Evolutionary conservation across 2,797 vertebrate species (phyloP).

Genomic region (Limnodromus scolopaceus): DNA sequence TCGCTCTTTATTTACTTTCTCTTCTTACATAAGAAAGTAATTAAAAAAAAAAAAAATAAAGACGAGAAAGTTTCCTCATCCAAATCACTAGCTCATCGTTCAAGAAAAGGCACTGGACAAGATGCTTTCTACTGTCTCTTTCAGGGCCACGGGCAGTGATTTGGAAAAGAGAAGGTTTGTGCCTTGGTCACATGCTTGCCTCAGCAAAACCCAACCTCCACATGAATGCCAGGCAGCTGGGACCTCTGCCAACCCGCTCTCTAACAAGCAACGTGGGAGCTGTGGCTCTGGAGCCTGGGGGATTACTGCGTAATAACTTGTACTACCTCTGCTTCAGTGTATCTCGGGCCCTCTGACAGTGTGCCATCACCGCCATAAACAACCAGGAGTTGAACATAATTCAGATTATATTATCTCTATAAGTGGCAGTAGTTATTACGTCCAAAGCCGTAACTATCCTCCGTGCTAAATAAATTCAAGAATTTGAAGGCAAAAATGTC

Average conservation of each 20-base stretch:
- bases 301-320: neutral
- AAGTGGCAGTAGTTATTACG: neutral
- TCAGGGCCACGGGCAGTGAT: neutral
- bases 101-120: neutral
- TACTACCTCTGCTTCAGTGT: neutral
- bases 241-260: neutral
- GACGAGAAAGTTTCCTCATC: neutral
- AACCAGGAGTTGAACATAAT: neutral
- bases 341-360: neutral
- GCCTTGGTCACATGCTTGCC: neutral
- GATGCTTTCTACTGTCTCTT: neutral
- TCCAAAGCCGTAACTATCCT: neutral
- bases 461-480: constrained; percentile 14
- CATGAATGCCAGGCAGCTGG: neutral
- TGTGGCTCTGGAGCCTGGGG: neutral
- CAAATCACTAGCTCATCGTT: neutral
- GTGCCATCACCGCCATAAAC: neutral
- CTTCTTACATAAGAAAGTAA: neutral
- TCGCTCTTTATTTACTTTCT: neutral
- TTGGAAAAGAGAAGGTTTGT: neutral
- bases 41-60: too few species aligned
- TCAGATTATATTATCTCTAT: neutral
- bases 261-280: neutral
- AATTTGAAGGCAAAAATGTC: neutral
- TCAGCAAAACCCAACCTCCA: neutral